Evolutionary conservation across 2,888 invertebrate species (phyloP).

Genomic region (Biston betularia): DNA sequence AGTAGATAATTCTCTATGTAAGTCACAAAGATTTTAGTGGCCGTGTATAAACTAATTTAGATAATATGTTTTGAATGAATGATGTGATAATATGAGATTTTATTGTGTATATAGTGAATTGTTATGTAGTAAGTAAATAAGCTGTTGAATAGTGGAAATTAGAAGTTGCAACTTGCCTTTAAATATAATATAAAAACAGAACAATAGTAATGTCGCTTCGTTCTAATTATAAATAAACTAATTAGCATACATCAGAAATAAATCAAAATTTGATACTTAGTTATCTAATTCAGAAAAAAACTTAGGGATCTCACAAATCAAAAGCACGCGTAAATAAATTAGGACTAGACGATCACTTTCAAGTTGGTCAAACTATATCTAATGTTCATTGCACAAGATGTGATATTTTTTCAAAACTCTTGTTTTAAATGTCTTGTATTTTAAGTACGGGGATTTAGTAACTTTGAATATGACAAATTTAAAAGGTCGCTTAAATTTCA

Average conservation of each 20-base stretch:
- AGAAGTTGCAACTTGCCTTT: slow-evolving; percentile 37
- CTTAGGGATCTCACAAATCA: neutral
- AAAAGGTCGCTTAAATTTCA: too few relatives aligned
- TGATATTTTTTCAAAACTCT: neutral
- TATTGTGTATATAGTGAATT: slow-evolving; percentile 70
- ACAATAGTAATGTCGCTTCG: neutral
- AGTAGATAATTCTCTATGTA: slow-evolving; percentile 28
- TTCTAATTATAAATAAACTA: neutral
- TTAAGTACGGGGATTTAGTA: too few relatives aligned
- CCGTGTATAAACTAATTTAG: slow-evolving; percentile 40
- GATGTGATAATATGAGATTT: slow-evolving; percentile 81
- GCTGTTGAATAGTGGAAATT: slow-evolving; percentile 51
- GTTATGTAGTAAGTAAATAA: slow-evolving; percentile 73
- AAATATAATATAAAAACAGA: slow-evolving; percentile 14
- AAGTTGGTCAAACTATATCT: slow-evolving; percentile 18
- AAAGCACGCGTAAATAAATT: too few relatives aligned
- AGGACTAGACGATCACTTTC: neutral
- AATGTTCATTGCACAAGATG: neutral
- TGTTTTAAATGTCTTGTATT: too few relatives aligned
- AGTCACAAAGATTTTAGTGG: slow-evolving; percentile 45
- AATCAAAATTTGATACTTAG: neutral
- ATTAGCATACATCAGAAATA: neutral
- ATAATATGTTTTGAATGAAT: slow-evolving; percentile 76
- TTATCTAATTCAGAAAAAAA: too few relatives aligned
- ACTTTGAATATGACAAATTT: too few relatives aligned